phyloP scores from a whole-genome alignment of 2,797 vertebrate species.

The Cuculus canorus region DNA sequence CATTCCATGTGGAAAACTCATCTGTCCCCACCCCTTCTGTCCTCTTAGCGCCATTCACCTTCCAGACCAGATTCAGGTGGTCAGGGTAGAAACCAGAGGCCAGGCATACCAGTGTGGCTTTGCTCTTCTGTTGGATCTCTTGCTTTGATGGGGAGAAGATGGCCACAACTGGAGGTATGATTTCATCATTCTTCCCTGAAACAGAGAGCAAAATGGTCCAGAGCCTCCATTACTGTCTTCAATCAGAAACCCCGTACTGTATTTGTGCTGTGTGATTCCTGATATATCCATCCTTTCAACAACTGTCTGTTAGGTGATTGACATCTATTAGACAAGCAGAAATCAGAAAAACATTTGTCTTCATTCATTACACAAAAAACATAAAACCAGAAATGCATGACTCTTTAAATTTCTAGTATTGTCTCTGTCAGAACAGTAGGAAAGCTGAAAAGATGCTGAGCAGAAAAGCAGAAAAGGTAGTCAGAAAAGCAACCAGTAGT shows the following conservation, averaged over 20 bases:
- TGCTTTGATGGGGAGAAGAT: slow-evolving; percentile 75
- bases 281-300: not conserved
- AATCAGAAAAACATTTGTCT: not conserved
- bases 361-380: not conserved
- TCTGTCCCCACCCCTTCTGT: slow-evolving; percentile 71
- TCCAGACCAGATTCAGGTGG: slow-evolving; percentile 73
- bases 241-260: not conserved
- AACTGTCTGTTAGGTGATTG: not conserved
- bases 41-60: slow-evolving; percentile 51
- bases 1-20: not conserved
- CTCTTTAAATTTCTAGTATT: not conserved
- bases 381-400: not conserved
- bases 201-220: not conserved
- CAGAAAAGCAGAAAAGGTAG: not conserved
- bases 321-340: not conserved
- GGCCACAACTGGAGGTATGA: slow-evolving; percentile 44
- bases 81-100: slow-evolving; percentile 78
- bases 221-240: not conserved
- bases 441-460: not conserved
- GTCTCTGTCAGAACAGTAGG: not conserved
- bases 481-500: not conserved
- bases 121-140: slow-evolving; percentile 66
- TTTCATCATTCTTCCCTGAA: not conserved
- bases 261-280: not conserved
- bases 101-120: slow-evolving; percentile 78